A percentile compares a stretch with the other conserved stretches of the same genome.
phyloP scores from a whole-genome alignment of 2,888 invertebrate genomes.

The Itoplectis maculator region DNA sequence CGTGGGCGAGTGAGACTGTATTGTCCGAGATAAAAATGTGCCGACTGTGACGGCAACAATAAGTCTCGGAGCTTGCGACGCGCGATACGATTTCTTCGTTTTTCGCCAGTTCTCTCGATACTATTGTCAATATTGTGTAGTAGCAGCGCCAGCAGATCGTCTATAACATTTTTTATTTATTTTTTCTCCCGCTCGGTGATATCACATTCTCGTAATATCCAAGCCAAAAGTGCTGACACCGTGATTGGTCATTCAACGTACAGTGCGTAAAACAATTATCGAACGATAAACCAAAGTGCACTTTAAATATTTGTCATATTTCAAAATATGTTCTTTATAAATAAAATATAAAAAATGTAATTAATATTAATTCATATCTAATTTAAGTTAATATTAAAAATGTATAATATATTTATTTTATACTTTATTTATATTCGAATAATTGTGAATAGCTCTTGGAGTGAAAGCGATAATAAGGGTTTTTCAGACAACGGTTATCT shows the following conservation, averaged over 20 bases:
- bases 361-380: no score
- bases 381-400: no score
- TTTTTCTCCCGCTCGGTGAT: not conserved
- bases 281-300: not conserved
- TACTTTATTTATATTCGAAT: no score
- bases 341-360: no score
- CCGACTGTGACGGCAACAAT: constrained; percentile 14
- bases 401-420: no score
- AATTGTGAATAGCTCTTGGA: no score
- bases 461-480: no score
- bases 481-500: no score
- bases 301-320: not conserved
- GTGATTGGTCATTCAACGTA: not conserved
- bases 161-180: not conserved
- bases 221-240: not conserved
- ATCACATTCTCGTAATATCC: not conserved
- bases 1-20: constrained; percentile 10
- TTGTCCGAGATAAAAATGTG: constrained; percentile 22
- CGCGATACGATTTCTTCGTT: not conserved
- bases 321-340: no score
- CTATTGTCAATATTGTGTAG: constrained; percentile 1
- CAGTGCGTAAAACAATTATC: not conserved
- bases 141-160: not conserved
- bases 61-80: constrained; percentile 9
- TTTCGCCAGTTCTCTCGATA: not conserved